Evolutionary conservation across 1,140 invertebrate species (phyloP).

Genomic region (Cheumatopsyche charites): DNA sequence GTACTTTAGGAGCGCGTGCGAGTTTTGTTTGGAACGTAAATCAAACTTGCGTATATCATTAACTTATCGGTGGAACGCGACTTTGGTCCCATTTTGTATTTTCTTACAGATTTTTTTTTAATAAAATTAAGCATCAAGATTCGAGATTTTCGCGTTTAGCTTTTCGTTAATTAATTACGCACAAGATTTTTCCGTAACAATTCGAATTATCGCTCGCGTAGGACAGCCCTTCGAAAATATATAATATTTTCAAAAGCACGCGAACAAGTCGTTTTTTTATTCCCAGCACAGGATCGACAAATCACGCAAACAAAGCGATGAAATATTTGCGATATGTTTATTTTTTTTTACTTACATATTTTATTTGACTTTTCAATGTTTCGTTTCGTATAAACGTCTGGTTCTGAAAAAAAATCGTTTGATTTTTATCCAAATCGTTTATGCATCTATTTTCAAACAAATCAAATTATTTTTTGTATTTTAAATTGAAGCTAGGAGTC

Average conservation of each 20-base stretch:
- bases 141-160: neutral
- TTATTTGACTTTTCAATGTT: no score
- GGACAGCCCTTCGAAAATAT: conserved; percentile 15
- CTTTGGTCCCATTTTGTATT: neutral
- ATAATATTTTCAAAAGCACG: conserved; percentile 19
- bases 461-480: no score
- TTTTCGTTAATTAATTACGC: conserved; percentile 19
- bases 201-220: conserved; percentile 16
- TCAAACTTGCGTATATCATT: conserved; percentile 16
- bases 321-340: conserved; percentile 15
- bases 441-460: no score
- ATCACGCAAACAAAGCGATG: conserved; percentile 16
- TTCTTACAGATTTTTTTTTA: no score
- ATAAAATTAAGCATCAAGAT: neutral
- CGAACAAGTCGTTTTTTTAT: conserved; percentile 18
- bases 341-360: neutral
- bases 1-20: neutral
- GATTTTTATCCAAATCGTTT: no score
- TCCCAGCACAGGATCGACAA: neutral
- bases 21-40: neutral
- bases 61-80: neutral
- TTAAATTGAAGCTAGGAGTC: no score
- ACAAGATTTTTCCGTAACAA: conserved; percentile 16
- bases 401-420: no score
- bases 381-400: no score